phyloP scores from a whole-genome alignment of 2,797 vertebrate species.

The Peromyscus melanophrys region DNA sequence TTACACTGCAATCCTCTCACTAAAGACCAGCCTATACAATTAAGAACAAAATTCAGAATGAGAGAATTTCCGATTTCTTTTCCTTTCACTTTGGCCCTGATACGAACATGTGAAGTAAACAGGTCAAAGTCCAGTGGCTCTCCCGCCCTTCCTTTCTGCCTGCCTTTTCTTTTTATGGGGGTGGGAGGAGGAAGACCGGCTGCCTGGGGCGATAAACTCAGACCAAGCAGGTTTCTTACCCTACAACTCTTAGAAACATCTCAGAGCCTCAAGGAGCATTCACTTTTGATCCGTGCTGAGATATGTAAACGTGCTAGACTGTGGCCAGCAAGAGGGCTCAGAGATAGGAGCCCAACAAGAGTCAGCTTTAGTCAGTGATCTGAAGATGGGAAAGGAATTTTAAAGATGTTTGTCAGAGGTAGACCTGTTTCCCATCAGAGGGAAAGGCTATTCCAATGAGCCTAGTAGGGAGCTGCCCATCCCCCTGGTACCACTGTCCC shows the following conservation, averaged over 20 bases:
- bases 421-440: neutral
- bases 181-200: fast-evolving
- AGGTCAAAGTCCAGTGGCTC: neutral
- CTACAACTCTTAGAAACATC: conserved; percentile 34
- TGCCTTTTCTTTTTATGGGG: neutral
- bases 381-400: neutral
- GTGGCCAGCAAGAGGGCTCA: neutral
- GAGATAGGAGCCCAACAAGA: neutral
- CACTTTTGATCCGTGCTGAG: neutral
- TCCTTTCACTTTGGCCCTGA: conserved; percentile 8
- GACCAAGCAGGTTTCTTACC: neutral
- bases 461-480: neutral
- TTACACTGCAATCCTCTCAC: neutral
- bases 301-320: neutral
- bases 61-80: neutral
- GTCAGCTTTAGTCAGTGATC: neutral
- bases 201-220: neutral
- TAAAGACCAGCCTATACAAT: neutral
- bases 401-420: neutral
- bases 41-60: neutral
- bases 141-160: neutral
- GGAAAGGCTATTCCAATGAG: neutral
- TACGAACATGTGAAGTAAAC: neutral
- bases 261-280: neutral
- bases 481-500: neutral